These are phyloP conservation scores for Brachynemurus nebulosus DNA, from an alignment of 2,888 invertebrate genomes.

Conservation along the genomic window DNA sequence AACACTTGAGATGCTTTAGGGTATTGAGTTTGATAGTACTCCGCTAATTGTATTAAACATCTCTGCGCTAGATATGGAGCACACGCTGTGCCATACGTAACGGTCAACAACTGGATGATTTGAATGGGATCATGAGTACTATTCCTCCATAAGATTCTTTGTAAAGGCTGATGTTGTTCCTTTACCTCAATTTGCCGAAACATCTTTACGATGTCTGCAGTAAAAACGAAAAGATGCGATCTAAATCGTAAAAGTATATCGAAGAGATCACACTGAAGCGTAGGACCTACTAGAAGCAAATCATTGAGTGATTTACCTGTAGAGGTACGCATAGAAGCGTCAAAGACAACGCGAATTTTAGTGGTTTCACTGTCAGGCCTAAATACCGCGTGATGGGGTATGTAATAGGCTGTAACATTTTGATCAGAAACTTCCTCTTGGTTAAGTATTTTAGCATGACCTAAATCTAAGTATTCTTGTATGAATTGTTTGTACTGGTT, in stretches of 20 bases:
- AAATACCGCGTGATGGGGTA: not conserved
- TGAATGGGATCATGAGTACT: not conserved
- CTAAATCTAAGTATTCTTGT: not conserved
- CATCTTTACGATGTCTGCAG: not conserved
- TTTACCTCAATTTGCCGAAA: not conserved
- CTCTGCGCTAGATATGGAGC: not conserved
- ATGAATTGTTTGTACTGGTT: not conserved
- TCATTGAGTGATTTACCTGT: slow-evolving; percentile 4
- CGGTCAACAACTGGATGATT: not conserved
- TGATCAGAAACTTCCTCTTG: not conserved
- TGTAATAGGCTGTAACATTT: not conserved
- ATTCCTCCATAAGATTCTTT: slow-evolving; percentile 1
- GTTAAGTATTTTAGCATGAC: not conserved
- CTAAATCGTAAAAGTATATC: not conserved
- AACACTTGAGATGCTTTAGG: not conserved
- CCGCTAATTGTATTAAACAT: not conserved
- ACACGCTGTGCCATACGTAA: slow-evolving; percentile 1
- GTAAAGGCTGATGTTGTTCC: not conserved
- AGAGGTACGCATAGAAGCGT: too few species aligned
- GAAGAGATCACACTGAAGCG: not conserved
- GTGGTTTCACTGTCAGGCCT: not conserved
- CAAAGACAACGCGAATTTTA: too few species aligned
- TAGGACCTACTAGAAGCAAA: not conserved
- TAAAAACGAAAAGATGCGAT: not conserved
- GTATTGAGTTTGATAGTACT: not conserved